Conservation (phyloP, 2,797 vertebrate species). For the Nyctalus aviator region DNA sequence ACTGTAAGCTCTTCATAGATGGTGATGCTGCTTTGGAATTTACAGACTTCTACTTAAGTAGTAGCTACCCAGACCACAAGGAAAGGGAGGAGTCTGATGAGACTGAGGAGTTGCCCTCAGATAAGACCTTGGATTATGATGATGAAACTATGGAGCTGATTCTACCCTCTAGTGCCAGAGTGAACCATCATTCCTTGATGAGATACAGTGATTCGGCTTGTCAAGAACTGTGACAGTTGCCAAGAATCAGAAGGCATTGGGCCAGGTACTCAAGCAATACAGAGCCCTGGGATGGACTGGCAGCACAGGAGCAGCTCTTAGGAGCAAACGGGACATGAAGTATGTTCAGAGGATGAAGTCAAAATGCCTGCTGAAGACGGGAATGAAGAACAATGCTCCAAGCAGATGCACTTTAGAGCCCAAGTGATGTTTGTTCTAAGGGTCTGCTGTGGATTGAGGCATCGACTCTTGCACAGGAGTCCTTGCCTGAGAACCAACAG, state of each 20-base stretch:
- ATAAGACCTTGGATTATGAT: slow-evolving; percentile 92
- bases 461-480: rapidly evolving
- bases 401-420: slow-evolving; percentile 94
- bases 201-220: slow-evolving; percentile 93
- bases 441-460: rapidly evolving
- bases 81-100: slow-evolving; percentile 87
- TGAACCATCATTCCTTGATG: slow-evolving; percentile 98
- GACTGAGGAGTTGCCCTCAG: slow-evolving; percentile 83
- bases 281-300: slow-evolving; percentile 93
- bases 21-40: slow-evolving; percentile 97
- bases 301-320: slow-evolving; percentile 86
- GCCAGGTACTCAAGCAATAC: slow-evolving; percentile 94
- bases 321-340: slow-evolving; percentile 93
- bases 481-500: background rate
- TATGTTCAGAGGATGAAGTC: slow-evolving; percentile 97
- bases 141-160: slow-evolving; percentile 95
- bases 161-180: slow-evolving; percentile 93
- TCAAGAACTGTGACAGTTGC: slow-evolving; percentile 88
- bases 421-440: slow-evolving; percentile 96
- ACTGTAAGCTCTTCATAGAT: slow-evolving; percentile 96
- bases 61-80: slow-evolving; percentile 94
- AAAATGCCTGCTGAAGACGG: slow-evolving; percentile 95
- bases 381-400: slow-evolving; percentile 93
- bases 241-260: slow-evolving; percentile 91
- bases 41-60: slow-evolving; percentile 98